These are phyloP conservation scores for Rapana venosa DNA, from an alignment of 2,888 invertebrate species.

Conservation along the genomic window DNA sequence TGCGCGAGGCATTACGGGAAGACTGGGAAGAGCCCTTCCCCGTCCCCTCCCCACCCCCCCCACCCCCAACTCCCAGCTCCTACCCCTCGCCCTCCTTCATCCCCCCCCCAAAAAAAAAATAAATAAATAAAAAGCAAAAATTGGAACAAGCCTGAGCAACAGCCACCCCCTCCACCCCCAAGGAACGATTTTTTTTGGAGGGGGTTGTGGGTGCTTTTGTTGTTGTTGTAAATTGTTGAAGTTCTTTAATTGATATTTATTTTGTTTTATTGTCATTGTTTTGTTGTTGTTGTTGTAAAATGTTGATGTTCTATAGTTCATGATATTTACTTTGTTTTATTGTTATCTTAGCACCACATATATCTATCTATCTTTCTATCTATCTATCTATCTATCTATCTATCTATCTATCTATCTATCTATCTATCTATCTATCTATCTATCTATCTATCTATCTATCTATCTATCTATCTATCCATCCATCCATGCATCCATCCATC, in stretches of 20 bases:
- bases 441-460: slow-evolving; percentile 7
- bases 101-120: too few species aligned
- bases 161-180: too few species aligned
- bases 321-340: not conserved
- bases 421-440: not conserved
- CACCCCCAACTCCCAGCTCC: too few species aligned
- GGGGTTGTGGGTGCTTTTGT: not conserved
- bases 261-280: not conserved
- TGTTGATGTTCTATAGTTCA: not conserved
- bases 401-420: not conserved
- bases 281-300: too few species aligned
- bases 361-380: too few species aligned
- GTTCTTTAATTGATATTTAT: not conserved
- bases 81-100: too few species aligned
- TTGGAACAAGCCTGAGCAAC: too few species aligned
- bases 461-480: not conserved
- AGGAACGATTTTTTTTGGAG: too few species aligned
- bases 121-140: too few species aligned
- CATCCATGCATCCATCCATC: not conserved
- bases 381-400: too few species aligned
- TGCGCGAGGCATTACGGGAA: slow-evolving; percentile 9
- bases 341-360: too few species aligned
- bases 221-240: not conserved
- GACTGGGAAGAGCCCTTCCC: not conserved
- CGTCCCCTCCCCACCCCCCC: too few species aligned